Conservation (phyloP, 2,113 vertebrate genomes). For the Sorex araneus region DNA sequence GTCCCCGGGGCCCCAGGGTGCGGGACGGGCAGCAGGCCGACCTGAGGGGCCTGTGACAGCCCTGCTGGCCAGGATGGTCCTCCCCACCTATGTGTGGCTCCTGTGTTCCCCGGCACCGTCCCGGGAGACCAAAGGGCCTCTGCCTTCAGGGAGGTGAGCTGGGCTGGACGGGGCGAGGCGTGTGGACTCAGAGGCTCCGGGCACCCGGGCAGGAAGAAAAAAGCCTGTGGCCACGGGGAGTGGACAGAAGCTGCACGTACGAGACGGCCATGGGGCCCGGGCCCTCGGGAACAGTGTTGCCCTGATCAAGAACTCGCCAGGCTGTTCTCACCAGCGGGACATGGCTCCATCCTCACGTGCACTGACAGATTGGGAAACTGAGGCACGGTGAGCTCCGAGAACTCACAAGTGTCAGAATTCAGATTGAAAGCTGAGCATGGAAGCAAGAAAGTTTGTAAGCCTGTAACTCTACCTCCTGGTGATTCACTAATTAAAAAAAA, state of each 20-base stretch:
- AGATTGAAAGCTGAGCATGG: background rate
- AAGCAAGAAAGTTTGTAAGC: too few species aligned
- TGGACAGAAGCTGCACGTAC: too few species aligned
- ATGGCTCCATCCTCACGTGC: background rate
- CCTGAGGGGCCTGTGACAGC: background rate
- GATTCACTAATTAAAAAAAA: too few species aligned
- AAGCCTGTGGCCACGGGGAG: too few species aligned
- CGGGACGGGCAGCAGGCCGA: background rate
- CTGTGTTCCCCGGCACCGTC: background rate
- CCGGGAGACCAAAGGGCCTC: background rate
- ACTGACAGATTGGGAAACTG: background rate
- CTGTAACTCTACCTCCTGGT: too few species aligned
- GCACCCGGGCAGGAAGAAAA: too few species aligned
- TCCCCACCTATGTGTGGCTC: background rate
- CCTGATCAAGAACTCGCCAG: too few species aligned
- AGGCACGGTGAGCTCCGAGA: background rate
- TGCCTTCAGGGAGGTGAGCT: background rate
- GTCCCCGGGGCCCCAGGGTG: too few species aligned
- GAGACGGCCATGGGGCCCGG: too few species aligned
- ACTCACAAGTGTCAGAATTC: background rate
- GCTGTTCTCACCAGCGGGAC: background rate
- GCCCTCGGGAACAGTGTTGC: too few species aligned
- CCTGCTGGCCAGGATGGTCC: background rate
- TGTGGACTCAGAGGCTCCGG: too few species aligned
- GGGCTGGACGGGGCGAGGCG: too few species aligned